Conservation (phyloP, 2,888 invertebrate genomes). For the Folsomia candida region DNA sequence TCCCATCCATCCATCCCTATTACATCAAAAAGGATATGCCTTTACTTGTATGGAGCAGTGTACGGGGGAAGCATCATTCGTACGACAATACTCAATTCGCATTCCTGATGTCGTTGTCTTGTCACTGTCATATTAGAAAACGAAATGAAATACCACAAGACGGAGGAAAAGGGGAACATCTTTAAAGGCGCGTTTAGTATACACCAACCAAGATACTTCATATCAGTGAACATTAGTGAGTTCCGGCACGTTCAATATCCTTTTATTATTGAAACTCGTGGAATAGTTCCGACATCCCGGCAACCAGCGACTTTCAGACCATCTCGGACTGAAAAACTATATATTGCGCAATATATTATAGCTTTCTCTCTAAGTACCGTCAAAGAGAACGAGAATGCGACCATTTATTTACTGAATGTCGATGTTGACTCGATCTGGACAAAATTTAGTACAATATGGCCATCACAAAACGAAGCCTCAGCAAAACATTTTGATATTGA, state of each 20-base stretch:
- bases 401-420: background rate
- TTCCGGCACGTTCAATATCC: constrained; percentile 23
- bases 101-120: no score
- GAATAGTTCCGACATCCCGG: background rate
- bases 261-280: constrained; percentile 17
- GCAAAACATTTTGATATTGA: no score
- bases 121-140: background rate
- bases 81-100: no score
- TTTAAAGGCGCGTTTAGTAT: constrained; percentile 1
- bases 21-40: no score
- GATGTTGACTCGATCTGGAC: no score
- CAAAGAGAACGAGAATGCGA: background rate
- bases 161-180: background rate
- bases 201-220: constrained; percentile 15
- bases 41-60: no score
- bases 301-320: background rate
- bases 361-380: background rate
- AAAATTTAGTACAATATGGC: no score
- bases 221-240: constrained; percentile 12
- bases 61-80: no score
- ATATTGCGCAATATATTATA: no score
- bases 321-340: background rate
- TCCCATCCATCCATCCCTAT: no score
- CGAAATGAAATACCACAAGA: constrained; percentile 12
- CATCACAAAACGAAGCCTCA: no score